phyloP scores from a whole-genome alignment of 1,140 invertebrate species.

The Drosophila varians region DNA sequence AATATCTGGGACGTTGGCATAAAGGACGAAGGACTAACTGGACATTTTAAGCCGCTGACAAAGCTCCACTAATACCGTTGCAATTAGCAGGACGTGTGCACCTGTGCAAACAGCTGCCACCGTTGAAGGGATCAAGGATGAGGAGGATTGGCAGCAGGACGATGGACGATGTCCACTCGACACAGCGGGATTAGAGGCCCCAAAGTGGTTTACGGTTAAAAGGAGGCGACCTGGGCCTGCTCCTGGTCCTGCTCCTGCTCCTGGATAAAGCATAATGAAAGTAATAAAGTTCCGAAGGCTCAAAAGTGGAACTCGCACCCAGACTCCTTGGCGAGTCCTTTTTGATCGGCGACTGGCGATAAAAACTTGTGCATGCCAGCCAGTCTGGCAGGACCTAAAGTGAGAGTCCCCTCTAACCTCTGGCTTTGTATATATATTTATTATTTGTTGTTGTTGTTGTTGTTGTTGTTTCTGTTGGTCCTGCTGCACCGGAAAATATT shows the following conservation, averaged over 20 bases:
- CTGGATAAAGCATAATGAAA: conserved; percentile 76
- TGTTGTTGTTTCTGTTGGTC: conserved; percentile 58
- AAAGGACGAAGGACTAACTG: neutral
- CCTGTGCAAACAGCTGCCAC: conserved; percentile 61
- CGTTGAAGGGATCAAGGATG: conserved; percentile 9
- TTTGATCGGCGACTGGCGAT: conserved; percentile 58
- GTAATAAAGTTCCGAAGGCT: conserved; percentile 64
- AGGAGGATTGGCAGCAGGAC: neutral
- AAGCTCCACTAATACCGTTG: conserved; percentile 76
- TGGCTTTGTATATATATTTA: conserved; percentile 28
- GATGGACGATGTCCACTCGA: conserved; percentile 27
- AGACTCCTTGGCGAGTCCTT: conserved; percentile 4
- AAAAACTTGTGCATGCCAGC: conserved; percentile 61
- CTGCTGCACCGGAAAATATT: conserved; percentile 38
- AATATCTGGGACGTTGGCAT: neutral
- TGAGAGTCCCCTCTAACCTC: conserved; percentile 12
- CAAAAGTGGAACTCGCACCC: neutral
- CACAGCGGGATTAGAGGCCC: conserved; percentile 59
- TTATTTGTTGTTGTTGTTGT: conserved; percentile 34
- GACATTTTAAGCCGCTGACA: conserved; percentile 69
- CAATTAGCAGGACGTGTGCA: conserved; percentile 73
- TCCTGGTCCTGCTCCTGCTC: neutral
- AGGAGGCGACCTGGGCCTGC: conserved; percentile 1
- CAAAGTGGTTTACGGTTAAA: conserved; percentile 73
- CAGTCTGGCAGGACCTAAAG: neutral